Evolutionary conservation across 2,113 vertebrate species (phyloP).

Genomic region (cat (Felis catus)): DNA sequence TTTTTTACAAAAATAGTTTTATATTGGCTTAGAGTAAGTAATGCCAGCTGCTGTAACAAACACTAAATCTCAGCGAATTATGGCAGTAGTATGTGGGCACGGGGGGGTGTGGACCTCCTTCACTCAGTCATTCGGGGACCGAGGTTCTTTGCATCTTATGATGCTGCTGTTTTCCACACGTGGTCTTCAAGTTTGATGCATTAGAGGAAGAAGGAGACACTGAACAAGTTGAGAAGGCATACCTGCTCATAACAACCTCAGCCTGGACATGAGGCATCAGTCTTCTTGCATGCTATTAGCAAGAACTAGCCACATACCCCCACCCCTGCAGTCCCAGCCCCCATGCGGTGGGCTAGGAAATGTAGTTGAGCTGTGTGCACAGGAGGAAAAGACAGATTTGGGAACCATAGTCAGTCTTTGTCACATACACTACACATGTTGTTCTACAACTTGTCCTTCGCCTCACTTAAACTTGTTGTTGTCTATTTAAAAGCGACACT

Average conservation of each 20-base stretch:
- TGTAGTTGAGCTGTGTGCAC: too few species aligned
- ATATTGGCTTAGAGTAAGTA: not conserved
- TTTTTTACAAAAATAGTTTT: conserved; percentile 9
- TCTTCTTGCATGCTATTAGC: not conserved
- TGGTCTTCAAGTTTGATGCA: not conserved
- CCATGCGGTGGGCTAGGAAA: not conserved
- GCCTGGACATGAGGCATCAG: not conserved
- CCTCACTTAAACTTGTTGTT: not conserved
- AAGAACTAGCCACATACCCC: not conserved
- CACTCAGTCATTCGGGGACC: not conserved
- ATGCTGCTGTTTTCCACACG: not conserved
- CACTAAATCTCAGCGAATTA: not conserved
- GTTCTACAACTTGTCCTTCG: not conserved
- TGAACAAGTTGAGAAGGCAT: not conserved
- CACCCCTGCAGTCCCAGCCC: too few species aligned
- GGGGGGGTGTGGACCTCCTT: not conserved
- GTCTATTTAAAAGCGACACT: not conserved
- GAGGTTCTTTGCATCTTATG: not conserved
- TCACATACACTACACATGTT: not conserved
- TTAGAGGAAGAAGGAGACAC: not conserved
- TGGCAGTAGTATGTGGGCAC: not conserved
- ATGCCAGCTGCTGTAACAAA: not conserved
- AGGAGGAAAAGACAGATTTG: not conserved
- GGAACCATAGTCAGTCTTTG: not conserved
- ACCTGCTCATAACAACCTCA: not conserved